Conservation (phyloP, 2,797 vertebrate species). For the Rallus crepitans region DNA sequence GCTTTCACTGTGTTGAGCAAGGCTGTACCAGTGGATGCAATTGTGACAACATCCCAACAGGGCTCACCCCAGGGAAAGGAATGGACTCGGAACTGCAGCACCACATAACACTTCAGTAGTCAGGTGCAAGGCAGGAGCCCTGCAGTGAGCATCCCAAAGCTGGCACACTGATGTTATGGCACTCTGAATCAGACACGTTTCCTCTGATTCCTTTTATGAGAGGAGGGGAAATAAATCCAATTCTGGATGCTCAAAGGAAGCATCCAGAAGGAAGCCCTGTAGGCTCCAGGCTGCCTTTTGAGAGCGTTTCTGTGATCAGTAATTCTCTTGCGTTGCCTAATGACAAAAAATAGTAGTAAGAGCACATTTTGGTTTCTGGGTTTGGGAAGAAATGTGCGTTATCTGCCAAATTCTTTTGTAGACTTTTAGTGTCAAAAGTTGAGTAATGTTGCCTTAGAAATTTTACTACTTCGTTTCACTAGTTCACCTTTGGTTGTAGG, state of each 20-base stretch:
- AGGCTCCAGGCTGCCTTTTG: neutral
- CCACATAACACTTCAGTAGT: neutral
- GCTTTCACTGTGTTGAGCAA: neutral
- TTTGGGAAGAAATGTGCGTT: neutral
- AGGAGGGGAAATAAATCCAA: neutral
- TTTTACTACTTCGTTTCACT: neutral
- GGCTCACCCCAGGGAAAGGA: neutral
- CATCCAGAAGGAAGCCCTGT: no score
- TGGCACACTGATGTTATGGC: fast-evolving
- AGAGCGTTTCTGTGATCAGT: neutral
- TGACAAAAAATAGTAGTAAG: neutral
- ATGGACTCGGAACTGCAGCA: fast-evolving
- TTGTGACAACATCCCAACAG: neutral
- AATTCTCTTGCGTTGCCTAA: neutral
- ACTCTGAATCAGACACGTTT: fast-evolving
- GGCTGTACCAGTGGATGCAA: neutral
- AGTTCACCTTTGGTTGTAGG: neutral
- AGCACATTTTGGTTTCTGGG: neutral
- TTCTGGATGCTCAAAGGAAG: neutral
- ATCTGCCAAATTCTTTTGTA: neutral
- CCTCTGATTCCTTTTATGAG: neutral
- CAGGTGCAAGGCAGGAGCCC: neutral
- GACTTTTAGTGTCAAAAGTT: neutral
- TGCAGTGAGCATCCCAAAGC: neutral
- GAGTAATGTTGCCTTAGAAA: neutral